Evolutionary conservation across 1,140 invertebrate species (phyloP).

Genomic region (Pseudomyrmex flavicornis): DNA sequence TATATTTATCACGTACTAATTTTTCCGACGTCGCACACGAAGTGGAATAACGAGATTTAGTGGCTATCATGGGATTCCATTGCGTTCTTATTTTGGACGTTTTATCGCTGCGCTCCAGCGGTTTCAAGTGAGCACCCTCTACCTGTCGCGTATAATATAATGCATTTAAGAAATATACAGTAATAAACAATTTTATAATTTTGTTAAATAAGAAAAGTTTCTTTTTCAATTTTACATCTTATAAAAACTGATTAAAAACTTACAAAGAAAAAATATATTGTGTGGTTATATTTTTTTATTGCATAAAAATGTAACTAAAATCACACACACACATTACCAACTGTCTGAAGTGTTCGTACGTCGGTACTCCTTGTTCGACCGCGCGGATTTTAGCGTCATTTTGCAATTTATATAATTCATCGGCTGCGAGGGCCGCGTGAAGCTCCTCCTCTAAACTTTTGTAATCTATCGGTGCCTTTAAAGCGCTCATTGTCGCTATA

Average conservation of each 20-base stretch:
- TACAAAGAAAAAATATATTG: no score
- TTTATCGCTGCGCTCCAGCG: slow-evolving; percentile 71
- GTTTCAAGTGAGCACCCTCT: slow-evolving; percentile 81
- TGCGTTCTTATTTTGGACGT: slow-evolving; percentile 62
- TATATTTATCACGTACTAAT: neutral
- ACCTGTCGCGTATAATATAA: slow-evolving; percentile 72
- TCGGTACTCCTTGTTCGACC: slow-evolving; percentile 84
- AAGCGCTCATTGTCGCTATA: slow-evolving; percentile 57
- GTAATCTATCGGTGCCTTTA: slow-evolving; percentile 78
- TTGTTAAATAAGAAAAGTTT: no score
- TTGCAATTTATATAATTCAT: slow-evolving; percentile 86
- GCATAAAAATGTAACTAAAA: no score
- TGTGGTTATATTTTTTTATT: no score
- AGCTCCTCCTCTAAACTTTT: slow-evolving; percentile 81
- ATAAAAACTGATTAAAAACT: neutral
- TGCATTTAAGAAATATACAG: no score
- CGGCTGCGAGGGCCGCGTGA: slow-evolving; percentile 80
- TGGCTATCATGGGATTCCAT: slow-evolving; percentile 71
- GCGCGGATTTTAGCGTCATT: slow-evolving; percentile 88
- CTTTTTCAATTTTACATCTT: no score
- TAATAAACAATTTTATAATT: no score
- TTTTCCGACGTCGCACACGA: neutral
- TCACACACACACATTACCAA: slow-evolving; percentile 74
- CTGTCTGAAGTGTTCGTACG: slow-evolving; percentile 87
- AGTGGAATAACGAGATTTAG: neutral